Base-by-base conservation (phyloP, 2,113 vertebrate species). In the Galbula dea region DNA sequence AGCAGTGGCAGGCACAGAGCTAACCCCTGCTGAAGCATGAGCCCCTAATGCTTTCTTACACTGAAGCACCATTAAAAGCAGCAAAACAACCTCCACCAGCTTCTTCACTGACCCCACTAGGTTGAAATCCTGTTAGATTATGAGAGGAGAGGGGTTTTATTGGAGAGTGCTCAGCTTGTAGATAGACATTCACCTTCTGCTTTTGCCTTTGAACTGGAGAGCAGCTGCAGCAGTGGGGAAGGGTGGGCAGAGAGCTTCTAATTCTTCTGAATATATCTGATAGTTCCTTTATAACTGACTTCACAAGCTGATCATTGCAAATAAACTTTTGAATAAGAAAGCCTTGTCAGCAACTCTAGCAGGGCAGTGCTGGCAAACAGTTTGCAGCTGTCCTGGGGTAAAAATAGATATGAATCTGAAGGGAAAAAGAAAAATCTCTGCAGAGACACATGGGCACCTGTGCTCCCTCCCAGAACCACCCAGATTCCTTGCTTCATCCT, bases 311-410 rank as follows among this genome's bases (percentile, higher is more conserved):
- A 72, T 90, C 46, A 86, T 88, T 72, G 96, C 86, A 61, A 96
- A 89, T 94, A 95, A 95, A 84, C 88, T 91, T 94, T 69, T 78
- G 21, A 92, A 43, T 74, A 89, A 75, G 72, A 83, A 88, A 89
- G 12, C 46, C 63, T 85, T 8, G 11, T 62, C 68, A 86, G 84
- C 83, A 81, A 68, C 36, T 67, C 30, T 3, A 30, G 34, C 39
- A 75, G 59, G 26, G 24, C 45, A 83, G 24, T 0, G 10, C 1
- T n/a, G 46, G 41, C 15, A 11, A 26, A 17, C 15, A 9, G 8
- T 34, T 12, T 39, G 49, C 41, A 86, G n/a, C 69, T 88, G 27
- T 27, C 21, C 0, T 4, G 46, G 12, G 32, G 49, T 87, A 68
- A 59, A 87, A 87, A 91, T 45, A 81, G 82, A 55, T 30, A 15